Evolutionary conservation across 2,888 invertebrate genomes (phyloP).

Genomic region (Opisthograptis luteolata): DNA sequence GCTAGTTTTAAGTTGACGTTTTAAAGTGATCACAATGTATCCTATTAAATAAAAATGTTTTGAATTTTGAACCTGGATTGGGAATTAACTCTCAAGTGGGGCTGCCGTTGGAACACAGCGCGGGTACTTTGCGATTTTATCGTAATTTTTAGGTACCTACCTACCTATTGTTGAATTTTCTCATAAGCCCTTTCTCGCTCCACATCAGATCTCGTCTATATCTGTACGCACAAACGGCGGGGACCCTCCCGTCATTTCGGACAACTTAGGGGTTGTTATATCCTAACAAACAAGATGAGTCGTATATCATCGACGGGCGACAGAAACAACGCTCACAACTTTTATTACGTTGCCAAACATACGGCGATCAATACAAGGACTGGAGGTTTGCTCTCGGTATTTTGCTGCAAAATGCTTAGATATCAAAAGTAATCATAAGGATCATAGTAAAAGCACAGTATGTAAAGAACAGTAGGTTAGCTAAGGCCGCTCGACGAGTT

Average conservation of each 20-base stretch:
- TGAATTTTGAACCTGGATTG: no score
- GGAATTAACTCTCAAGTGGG: no score
- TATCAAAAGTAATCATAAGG: no score
- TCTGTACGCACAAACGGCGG: neutral
- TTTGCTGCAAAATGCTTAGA: conserved; percentile 14
- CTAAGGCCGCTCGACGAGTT: no score
- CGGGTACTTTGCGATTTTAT: no score
- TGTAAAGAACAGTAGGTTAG: no score
- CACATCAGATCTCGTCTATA: conserved; percentile 2
- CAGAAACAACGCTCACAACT: conserved; percentile 45
- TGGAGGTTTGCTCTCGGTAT: conserved; percentile 24
- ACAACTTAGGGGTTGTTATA: conserved; percentile 40
- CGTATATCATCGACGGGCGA: conserved; percentile 52
- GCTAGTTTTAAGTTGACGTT: no score
- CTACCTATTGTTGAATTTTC: neutral
- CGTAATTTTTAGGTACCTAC: no score
- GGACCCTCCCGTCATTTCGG: conserved; percentile 28
- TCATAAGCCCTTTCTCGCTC: neutral
- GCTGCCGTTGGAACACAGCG: no score
- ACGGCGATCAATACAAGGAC: conserved; percentile 20
- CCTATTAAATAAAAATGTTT: no score
- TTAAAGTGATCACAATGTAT: no score
- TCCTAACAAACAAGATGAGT: conserved; percentile 45
- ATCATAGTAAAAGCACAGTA: no score
- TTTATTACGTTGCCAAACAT: conserved; percentile 50